Evolutionary conservation across 2,113 vertebrate genomes (phyloP).

Genomic region (Paraplagusia blochii): DNA sequence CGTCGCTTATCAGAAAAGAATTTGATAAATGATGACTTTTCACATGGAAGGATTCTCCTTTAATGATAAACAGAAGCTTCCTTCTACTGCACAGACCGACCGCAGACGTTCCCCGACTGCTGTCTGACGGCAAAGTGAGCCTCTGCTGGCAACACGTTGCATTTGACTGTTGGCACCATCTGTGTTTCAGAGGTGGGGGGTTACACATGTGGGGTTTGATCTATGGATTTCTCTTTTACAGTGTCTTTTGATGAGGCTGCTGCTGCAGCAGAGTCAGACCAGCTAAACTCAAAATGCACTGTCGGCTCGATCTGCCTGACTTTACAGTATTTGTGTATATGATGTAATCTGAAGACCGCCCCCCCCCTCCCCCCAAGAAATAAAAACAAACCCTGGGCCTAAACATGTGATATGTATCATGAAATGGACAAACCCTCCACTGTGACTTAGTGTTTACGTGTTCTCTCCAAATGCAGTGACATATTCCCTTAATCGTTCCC

Average conservation of each 20-base stretch:
- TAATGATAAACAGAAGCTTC: conserved; percentile 5
- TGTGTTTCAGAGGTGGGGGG: conserved; percentile 17
- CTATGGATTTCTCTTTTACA: conserved; percentile 4
- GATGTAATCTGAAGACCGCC: conserved; percentile 15
- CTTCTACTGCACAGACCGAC: conserved; percentile 17
- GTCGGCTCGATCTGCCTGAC: conserved; percentile 7
- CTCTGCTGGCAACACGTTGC: conserved; percentile 7
- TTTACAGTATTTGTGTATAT: conserved; percentile 25
- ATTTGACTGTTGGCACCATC: no score
- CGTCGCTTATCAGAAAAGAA: background rate
- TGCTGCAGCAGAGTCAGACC: conserved; percentile 36
- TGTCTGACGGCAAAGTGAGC: conserved; percentile 16
- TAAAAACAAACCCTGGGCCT: conserved; percentile 13
- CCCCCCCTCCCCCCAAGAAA: background rate
- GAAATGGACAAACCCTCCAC: conserved; percentile 34
- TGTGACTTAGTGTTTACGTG: conserved; percentile 8
- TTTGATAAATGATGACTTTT: conserved; percentile 17
- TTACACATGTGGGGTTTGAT: conserved; percentile 48
- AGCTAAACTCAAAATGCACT: conserved; percentile 16
- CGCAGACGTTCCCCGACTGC: conserved; percentile 20
- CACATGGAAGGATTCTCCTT: background rate
- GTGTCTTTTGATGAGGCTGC: conserved; percentile 22
- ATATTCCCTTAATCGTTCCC: conserved; percentile 10
- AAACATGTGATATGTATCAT: conserved; percentile 32
- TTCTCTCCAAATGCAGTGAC: conserved; percentile 23